A percentile compares a stretch with the other conserved stretches of the same genome.
Evolutionary conservation across 2,113 vertebrate genomes (phyloP).

Genomic region (Carettochelys insculpta): DNA sequence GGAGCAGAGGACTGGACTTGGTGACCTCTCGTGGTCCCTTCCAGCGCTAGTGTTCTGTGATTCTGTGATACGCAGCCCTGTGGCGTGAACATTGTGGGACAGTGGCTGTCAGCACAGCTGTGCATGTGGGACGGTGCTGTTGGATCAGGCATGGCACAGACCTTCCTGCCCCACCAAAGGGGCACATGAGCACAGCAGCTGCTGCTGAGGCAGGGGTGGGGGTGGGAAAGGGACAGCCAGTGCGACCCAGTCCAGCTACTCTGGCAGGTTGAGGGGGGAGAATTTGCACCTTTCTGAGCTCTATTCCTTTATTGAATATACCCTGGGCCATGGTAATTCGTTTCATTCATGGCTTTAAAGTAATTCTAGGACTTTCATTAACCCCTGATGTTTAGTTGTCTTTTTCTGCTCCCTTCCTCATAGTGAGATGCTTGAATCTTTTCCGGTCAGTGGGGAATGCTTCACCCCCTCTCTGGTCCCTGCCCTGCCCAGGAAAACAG

Average conservation of each 20-base stretch:
- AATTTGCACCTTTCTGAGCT: background rate
- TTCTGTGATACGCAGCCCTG: no score
- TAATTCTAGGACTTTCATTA: background rate
- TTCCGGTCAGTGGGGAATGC: background rate
- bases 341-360: background rate
- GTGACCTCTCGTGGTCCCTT: no score
- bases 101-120: background rate
- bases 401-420: background rate
- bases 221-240: no score
- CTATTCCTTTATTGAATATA: background rate
- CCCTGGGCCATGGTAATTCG: background rate
- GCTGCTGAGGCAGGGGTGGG: accelerated
- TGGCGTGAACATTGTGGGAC: background rate
- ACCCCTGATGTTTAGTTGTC: background rate
- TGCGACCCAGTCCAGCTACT: background rate
- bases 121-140: background rate
- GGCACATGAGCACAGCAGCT: background rate
- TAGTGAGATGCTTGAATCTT: background rate
- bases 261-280: background rate
- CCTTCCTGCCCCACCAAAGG: background rate
- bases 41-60: no score
- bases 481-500: background rate
- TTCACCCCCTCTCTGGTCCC: background rate
- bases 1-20: no score
- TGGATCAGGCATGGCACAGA: background rate